Evolutionary conservation across 2,797 vertebrate genomes (phyloP).

Genomic region (Thunnus albacares): DNA sequence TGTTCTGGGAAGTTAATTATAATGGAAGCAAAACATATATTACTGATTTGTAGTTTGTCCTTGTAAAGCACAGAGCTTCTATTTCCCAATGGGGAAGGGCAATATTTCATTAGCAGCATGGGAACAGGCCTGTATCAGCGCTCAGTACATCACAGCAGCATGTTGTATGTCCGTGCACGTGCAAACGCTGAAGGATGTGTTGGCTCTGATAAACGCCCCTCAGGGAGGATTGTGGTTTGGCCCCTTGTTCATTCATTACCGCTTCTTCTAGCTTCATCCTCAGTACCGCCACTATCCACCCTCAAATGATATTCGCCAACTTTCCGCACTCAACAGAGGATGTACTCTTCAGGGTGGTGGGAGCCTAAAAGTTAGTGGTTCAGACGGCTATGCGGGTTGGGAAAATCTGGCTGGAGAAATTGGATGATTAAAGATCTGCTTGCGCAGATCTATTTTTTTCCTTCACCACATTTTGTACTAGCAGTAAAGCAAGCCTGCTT

Average conservation of each 20-base stretch:
- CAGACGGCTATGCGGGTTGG: slow-evolving; percentile 6
- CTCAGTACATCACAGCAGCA: neutral
- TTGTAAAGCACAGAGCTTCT: slow-evolving; percentile 46
- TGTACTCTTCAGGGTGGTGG: slow-evolving; percentile 27
- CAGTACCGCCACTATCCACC: slow-evolving; percentile 22
- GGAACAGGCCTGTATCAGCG: slow-evolving; percentile 28
- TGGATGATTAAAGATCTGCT: slow-evolving; percentile 40
- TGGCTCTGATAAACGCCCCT: slow-evolving; percentile 45
- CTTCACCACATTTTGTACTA: neutral
- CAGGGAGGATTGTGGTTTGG: slow-evolving; percentile 34
- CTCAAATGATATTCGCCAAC: slow-evolving; percentile 25
- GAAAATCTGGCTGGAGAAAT: slow-evolving; percentile 2
- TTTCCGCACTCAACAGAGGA: slow-evolving; percentile 40
- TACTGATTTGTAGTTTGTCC: slow-evolving; percentile 33
- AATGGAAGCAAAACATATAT: too few species aligned
- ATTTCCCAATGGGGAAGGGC: slow-evolving; percentile 14
- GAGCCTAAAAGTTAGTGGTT: slow-evolving; percentile 26
- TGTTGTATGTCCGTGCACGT: neutral
- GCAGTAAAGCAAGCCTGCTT: neutral
- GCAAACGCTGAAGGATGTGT: slow-evolving; percentile 26
- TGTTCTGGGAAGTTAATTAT: neutral
- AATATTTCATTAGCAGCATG: slow-evolving; percentile 50
- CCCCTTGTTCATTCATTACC: slow-evolving; percentile 42
- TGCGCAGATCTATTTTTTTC: slow-evolving; percentile 22
- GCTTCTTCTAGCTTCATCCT: slow-evolving; percentile 29